Conservation (phyloP, 2,113 vertebrate genomes). For the Ramphastos sulfuratus region DNA sequence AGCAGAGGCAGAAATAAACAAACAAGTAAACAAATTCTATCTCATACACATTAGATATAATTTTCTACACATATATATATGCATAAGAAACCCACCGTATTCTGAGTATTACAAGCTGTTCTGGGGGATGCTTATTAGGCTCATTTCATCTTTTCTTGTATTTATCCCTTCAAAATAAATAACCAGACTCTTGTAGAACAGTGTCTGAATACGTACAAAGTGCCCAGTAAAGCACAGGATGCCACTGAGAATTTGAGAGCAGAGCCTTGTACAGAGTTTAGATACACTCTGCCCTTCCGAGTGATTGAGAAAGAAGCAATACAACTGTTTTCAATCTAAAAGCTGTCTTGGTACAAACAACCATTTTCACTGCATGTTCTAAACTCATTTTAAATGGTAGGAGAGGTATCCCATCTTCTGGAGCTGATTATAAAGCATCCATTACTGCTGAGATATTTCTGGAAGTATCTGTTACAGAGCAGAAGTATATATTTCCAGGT, state of each 20-base stretch:
- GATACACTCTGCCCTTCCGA: constrained; percentile 37
- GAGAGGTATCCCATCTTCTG: neutral
- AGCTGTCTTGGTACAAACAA: constrained; percentile 18
- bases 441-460: constrained; percentile 19
- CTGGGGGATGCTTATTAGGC: constrained; percentile 27
- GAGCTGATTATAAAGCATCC: neutral
- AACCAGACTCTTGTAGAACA: constrained; percentile 35
- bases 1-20: neutral
- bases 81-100: neutral
- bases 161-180: constrained; percentile 63
- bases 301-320: neutral
- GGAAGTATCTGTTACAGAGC: neutral
- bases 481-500: neutral
- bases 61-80: neutral
- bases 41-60: neutral
- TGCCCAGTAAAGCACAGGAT: constrained; percentile 21
- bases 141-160: constrained; percentile 45
- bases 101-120: constrained; percentile 5
- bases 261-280: constrained; percentile 11
- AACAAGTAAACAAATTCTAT: neutral
- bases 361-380: neutral
- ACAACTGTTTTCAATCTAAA: constrained; percentile 15
- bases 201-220: constrained; percentile 45
- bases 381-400: constrained; percentile 46
- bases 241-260: constrained; percentile 44